Evolutionary conservation across 1,140 invertebrate genomes (phyloP).

Genomic region (Holotrichia oblita): DNA sequence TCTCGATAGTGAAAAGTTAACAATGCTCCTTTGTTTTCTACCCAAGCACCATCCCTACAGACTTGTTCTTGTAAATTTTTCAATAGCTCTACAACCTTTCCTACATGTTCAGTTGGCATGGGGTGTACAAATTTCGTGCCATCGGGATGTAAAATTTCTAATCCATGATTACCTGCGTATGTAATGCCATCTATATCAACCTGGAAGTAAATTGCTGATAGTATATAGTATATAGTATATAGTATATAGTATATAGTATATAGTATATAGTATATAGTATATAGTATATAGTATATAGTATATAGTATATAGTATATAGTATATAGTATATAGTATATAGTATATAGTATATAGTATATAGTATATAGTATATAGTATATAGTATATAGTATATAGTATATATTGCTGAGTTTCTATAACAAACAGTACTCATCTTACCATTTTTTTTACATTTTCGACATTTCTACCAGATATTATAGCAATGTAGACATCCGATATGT

Average conservation of each 20-base stretch:
- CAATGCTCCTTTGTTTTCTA: constrained; percentile 89
- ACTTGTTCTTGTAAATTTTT: constrained; percentile 82
- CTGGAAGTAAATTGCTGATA: constrained; percentile 59
- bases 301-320: no score
- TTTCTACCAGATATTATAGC: constrained; percentile 88
- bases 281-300: no score
- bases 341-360: no score
- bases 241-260: no score
- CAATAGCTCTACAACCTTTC: constrained; percentile 80
- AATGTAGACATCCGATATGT: constrained; percentile 88
- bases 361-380: no score
- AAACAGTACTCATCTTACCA: constrained; percentile 66
- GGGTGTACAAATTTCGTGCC: constrained; percentile 91
- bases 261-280: no score
- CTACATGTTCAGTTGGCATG: constrained; percentile 86
- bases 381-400: no score
- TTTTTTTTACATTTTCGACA: constrained; percentile 87
- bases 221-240: no score
- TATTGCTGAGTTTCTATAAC: neutral
- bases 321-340: no score
- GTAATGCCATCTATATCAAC: constrained; percentile 90
- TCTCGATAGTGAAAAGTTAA: constrained; percentile 91
- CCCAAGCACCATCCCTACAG: constrained; percentile 88
- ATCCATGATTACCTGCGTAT: constrained; percentile 89
- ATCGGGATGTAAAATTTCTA: constrained; percentile 90